Conservation (phyloP, 2,888 invertebrate species). For the Conops quadrifasciatus region DNA sequence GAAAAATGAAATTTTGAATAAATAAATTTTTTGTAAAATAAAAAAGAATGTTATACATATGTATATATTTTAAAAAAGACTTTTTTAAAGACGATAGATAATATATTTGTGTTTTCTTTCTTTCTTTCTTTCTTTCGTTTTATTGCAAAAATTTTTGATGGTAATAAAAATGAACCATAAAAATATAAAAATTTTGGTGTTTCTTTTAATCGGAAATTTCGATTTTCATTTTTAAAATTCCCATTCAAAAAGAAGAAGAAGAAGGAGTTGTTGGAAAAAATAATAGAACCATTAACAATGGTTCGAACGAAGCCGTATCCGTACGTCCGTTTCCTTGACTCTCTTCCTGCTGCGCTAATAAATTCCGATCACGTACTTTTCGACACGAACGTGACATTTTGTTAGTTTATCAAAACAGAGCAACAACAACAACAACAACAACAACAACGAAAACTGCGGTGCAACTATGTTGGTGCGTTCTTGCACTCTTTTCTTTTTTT, state of each 20-base stretch:
- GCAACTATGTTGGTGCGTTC: too few species aligned
- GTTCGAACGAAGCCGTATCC: neutral
- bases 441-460: neutral
- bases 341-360: slow-evolving; percentile 30
- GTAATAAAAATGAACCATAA: too few species aligned
- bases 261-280: neutral
- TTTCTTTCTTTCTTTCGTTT: slow-evolving; percentile 5
- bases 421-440: neutral
- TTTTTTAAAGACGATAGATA: too few species aligned
- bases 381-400: slow-evolving; percentile 32
- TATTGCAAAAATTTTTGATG: slow-evolving; percentile 1
- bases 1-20: neutral
- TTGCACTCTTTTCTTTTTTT: too few species aligned
- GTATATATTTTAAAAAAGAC: slow-evolving; percentile 1
- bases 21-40: neutral
- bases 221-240: neutral
- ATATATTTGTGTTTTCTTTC: too few species aligned
- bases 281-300: neutral
- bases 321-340: neutral
- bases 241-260: neutral
- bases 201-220: neutral
- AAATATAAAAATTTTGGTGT: too few species aligned
- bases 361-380: slow-evolving; percentile 31
- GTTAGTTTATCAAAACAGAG: neutral
- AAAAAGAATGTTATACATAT: neutral